phyloP scores from a whole-genome alignment of 2,888 invertebrate species.

The Tetragonisca angustula region DNA sequence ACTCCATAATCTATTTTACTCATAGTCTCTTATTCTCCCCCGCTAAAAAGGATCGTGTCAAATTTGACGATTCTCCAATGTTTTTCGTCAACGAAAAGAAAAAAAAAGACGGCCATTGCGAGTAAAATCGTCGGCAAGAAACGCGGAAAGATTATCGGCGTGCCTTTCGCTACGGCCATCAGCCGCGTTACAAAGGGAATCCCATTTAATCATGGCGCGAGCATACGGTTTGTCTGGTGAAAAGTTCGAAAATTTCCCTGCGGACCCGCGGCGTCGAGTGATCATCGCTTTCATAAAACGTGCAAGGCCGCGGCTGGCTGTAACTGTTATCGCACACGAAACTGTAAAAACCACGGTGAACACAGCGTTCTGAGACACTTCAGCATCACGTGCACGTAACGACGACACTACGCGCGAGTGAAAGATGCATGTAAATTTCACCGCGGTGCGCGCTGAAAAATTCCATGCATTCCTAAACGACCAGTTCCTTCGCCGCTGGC shows the following conservation, averaged over 20 bases:
- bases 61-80: neutral
- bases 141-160: neutral
- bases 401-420: constrained; percentile 17
- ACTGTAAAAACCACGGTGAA: constrained; percentile 37
- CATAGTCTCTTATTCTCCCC: neutral
- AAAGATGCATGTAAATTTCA: constrained; percentile 55
- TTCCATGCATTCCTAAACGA: constrained; percentile 68
- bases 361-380: constrained; percentile 34
- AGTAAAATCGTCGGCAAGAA: neutral
- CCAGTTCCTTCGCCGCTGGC: constrained; percentile 4
- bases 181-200: neutral
- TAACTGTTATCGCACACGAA: constrained; percentile 7
- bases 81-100: no score
- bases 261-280: constrained; percentile 10
- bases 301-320: neutral
- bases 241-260: constrained; percentile 31
- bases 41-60: neutral
- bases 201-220: constrained; percentile 16
- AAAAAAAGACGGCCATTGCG: no score
- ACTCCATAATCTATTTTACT: no score
- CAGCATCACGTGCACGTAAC: neutral
- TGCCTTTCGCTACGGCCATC: neutral
- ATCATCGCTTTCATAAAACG: constrained; percentile 25
- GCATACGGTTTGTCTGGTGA: neutral
- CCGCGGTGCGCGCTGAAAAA: constrained; percentile 55